Evolutionary conservation across 2,113 vertebrate species (phyloP).

Genomic region (Urocynchramus pylzowi): DNA sequence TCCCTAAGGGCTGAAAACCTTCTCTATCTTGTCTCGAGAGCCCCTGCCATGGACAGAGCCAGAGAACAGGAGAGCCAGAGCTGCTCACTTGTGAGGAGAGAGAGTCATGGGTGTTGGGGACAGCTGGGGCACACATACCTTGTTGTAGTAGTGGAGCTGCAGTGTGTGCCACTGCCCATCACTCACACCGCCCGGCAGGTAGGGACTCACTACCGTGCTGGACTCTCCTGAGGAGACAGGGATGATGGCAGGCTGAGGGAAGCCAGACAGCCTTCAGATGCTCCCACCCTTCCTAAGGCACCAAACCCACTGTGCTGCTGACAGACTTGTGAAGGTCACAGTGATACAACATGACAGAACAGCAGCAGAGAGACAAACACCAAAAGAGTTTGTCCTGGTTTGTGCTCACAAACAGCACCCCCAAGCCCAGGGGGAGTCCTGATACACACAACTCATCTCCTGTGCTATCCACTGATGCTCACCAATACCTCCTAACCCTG

Average conservation of each 20-base stretch:
- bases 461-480: not conserved
- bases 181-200: constrained; percentile 87
- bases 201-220: constrained; percentile 92
- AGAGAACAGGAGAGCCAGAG: not conserved
- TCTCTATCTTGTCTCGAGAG: not conserved
- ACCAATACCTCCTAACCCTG: not conserved
- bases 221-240: constrained; percentile 82
- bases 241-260: not conserved
- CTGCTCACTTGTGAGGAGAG: rapidly evolving
- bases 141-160: constrained; percentile 95
- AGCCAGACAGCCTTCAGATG: rapidly evolving
- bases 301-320: rapidly evolving
- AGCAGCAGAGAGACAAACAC: not conserved
- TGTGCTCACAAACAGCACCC: not conserved
- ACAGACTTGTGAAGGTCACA: not conserved
- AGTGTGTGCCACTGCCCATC: constrained; percentile 95
- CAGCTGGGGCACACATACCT: constrained; percentile 70
- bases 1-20: not conserved
- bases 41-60: not conserved
- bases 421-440: not conserved
- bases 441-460: not conserved
- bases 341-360: not conserved
- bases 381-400: not conserved
- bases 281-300: not conserved
- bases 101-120: rapidly evolving